Evolutionary conservation across 2,113 vertebrate genomes (phyloP).

Genomic region (Amblyornis subalaris): DNA sequence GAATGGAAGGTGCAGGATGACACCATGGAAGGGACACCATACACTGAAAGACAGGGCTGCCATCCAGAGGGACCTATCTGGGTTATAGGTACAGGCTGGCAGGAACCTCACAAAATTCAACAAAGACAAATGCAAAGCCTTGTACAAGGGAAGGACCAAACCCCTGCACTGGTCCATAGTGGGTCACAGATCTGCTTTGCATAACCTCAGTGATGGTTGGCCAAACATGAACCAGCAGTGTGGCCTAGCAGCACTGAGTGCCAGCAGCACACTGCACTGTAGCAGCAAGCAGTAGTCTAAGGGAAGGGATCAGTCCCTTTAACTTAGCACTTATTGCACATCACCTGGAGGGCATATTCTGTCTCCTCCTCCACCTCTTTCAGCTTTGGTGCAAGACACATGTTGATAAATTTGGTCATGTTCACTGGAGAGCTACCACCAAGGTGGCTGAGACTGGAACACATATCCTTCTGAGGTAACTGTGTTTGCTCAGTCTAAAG

Average conservation of each 20-base stretch:
- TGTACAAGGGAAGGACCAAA: not conserved
- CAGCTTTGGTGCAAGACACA: not conserved
- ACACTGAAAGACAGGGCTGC: not conserved
- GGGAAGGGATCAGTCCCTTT: not conserved
- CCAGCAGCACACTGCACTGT: not conserved
- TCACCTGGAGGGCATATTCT: not conserved
- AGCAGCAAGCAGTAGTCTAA: not conserved
- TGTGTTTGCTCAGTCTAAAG: not conserved
- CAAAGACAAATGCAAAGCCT: not conserved
- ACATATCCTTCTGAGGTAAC: not conserved
- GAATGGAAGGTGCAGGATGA: not conserved
- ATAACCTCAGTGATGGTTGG: fast-evolving
- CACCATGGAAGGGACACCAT: not conserved
- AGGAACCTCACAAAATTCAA: not conserved
- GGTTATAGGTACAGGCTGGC: fast-evolving
- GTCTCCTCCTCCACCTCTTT: not conserved
- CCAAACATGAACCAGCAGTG: not conserved
- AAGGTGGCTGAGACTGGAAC: not conserved
- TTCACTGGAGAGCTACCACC: not conserved
- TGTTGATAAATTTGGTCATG: not conserved
- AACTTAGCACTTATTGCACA: not conserved
- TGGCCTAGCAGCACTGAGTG: not conserved
- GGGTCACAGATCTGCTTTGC: not conserved
- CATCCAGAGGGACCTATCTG: not conserved
- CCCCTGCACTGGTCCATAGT: not conserved